Evolutionary conservation across 2,113 vertebrate genomes (phyloP).

Genomic region (Corvus hawaiiensis): DNA sequence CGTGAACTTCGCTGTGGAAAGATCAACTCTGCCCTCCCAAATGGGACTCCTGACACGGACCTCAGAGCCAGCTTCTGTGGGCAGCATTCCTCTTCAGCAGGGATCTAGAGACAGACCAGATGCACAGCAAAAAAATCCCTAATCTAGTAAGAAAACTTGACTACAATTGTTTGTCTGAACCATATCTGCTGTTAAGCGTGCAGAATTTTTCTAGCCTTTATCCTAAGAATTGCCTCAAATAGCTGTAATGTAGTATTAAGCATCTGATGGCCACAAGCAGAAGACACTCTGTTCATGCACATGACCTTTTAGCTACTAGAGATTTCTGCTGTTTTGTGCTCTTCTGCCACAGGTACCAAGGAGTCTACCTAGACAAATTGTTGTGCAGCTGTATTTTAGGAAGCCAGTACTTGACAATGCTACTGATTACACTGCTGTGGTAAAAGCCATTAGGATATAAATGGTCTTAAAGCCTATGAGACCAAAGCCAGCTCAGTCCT

Average conservation of each 20-base stretch:
- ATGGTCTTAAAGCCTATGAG: background rate
- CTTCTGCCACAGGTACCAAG: background rate
- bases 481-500: background rate
- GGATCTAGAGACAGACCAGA: background rate
- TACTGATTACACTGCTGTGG: background rate
- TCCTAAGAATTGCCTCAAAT: background rate
- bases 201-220: background rate
- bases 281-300: background rate
- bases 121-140: background rate
- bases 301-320: background rate
- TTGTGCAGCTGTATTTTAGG: background rate
- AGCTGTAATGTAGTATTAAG: background rate
- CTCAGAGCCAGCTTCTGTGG: background rate
- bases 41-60: background rate
- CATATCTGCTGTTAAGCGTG: background rate
- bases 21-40: background rate
- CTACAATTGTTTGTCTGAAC: background rate
- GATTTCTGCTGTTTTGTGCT: background rate
- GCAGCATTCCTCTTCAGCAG: background rate
- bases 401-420: background rate
- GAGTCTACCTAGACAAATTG: background rate
- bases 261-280: background rate
- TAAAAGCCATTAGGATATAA: background rate
- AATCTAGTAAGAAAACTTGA: background rate
- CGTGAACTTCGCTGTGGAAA: background rate